Base-by-base conservation (phyloP, 23 tunicate genomes). In the Halocynthia roretzi region DNA sequence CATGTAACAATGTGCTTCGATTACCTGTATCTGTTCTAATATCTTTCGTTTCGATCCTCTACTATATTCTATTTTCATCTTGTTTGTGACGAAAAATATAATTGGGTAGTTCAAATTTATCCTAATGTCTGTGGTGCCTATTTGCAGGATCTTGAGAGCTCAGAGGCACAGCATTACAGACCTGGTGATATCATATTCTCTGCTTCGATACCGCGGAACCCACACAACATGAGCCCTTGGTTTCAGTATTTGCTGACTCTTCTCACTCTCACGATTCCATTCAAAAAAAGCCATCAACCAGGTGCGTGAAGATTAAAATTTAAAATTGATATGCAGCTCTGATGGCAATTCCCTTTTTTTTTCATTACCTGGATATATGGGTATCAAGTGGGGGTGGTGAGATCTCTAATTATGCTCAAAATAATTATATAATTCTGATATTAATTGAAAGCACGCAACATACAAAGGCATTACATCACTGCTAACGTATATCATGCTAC, bases 211-310 rank as follows among this genome's bases (percentile, higher is more conserved):
- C 96, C 89, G 8, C 51, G 48, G 15, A 65, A 23, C 10, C 14
- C 31, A 7, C 8, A 9, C 5, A 50, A 53, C 11, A 62, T 86
- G 68, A 52, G 20, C 8, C 77, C 72, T 6, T 92, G 92, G 91
- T 92, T 92, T 67, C 98, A 92, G 56, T 92, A 80, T 54, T 54
- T 92, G 72, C 85, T 92, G 0, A 75, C 86, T 14, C 58, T 85
- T 10, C 79, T 83, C 10, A 54, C 51, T 15, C 21, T 91, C 6
- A 71, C 60, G 8, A 84, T 79, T 81, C 21, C 67, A 31, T 91
- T 81, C 71, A 31, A 81, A 20, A 51, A 51, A 14, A 20, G 76
- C 8, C 61, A 76, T n/a, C 78, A 51, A 57, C 71, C 61, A 60
- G 79, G 88, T 77, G 54, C 64, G 83, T 78, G 6, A 15, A 14